phyloP scores from a whole-genome alignment of 2,797 vertebrate genomes.

The Xenentodon cancila region DNA sequence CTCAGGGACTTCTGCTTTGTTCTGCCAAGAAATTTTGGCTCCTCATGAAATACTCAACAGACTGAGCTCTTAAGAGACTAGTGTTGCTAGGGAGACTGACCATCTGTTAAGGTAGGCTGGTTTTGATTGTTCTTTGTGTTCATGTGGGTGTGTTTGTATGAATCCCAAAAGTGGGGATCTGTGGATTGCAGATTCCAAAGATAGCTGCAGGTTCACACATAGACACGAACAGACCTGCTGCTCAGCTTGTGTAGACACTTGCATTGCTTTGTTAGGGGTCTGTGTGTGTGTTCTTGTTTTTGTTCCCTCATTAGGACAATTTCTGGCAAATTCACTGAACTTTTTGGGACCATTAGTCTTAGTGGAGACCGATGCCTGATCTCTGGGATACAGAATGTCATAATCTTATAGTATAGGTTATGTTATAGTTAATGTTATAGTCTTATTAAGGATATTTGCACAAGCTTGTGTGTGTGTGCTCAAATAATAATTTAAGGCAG shows the following conservation, averaged over 20 bases:
- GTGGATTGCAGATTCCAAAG: slow-evolving; percentile 54
- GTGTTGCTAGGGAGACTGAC: slow-evolving; percentile 76
- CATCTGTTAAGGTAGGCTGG: slow-evolving; percentile 73
- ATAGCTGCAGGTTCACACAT: slow-evolving; percentile 46
- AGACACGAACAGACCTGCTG: slow-evolving; percentile 16
- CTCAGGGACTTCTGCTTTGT: slow-evolving; percentile 31
- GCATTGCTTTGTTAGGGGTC: neutral
- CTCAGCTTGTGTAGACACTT: slow-evolving; percentile 21
- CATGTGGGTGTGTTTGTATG: slow-evolving; percentile 40
- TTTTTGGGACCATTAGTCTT: too few species aligned
- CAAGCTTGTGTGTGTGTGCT: slow-evolving; percentile 9
- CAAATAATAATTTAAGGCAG: neutral
- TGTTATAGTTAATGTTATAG: too few species aligned
- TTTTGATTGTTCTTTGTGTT: slow-evolving; percentile 39
- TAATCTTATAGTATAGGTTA: too few species aligned
- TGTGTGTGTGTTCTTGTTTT: neutral
- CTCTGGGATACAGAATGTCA: too few species aligned
- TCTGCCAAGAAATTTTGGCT: slow-evolving; percentile 70
- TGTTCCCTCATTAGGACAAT: too few species aligned
- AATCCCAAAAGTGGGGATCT: slow-evolving; percentile 53
- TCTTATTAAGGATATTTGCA: too few species aligned
- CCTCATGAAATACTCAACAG: slow-evolving; percentile 70
- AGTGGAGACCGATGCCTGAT: too few species aligned
- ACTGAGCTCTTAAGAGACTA: slow-evolving; percentile 66
- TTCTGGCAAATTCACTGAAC: too few species aligned